Conservation (phyloP, 2,888 invertebrate genomes). For the Lasioglossum morio region DNA sequence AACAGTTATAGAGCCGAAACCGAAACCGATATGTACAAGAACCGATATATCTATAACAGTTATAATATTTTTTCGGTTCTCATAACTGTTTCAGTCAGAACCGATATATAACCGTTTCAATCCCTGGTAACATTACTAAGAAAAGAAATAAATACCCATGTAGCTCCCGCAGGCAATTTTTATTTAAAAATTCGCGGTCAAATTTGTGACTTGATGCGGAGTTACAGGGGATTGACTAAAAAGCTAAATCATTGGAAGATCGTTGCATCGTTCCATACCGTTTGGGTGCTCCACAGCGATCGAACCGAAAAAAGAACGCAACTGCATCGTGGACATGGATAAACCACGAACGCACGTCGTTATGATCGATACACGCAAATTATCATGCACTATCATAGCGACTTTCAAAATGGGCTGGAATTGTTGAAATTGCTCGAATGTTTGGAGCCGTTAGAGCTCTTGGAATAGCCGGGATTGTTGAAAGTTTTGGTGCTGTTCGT, state of each 20-base stretch:
- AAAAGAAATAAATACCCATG: background rate
- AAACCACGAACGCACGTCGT: background rate
- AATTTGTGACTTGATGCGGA: background rate
- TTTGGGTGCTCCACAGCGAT: background rate
- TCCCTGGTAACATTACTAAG: background rate
- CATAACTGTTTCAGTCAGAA: too few relatives aligned
- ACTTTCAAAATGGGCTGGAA: background rate
- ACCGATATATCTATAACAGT: too few relatives aligned
- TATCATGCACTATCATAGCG: background rate
- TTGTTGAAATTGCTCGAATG: background rate
- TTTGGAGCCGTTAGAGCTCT: background rate
- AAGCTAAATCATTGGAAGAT: background rate
- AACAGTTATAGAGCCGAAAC: too few relatives aligned
- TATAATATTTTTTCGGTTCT: too few relatives aligned
- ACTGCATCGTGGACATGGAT: background rate
- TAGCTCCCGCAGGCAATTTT: background rate
- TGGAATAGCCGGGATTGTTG: background rate
- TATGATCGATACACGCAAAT: background rate
- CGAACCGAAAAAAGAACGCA: background rate
- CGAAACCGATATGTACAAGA: too few relatives aligned
- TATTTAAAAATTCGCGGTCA: background rate
- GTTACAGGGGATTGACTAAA: background rate
- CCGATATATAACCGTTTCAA: too few relatives aligned
- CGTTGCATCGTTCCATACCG: background rate
- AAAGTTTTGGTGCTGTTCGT: background rate